Evolutionary conservation across 2,888 invertebrate species (phyloP).

Genomic region (Apotomis capreana): DNA sequence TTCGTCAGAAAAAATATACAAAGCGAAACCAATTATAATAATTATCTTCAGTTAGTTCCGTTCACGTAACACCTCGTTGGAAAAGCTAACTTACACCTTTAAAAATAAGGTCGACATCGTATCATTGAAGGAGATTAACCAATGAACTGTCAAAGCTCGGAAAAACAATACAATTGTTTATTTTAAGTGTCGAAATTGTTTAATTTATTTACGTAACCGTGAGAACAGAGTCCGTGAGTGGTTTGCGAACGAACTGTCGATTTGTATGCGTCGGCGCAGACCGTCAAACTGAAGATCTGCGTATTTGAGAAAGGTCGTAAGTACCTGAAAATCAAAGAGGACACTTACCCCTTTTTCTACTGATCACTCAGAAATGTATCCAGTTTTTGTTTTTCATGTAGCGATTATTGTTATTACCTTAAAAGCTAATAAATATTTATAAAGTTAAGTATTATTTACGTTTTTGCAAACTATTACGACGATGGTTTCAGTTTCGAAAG

Average conservation of each 20-base stretch:
- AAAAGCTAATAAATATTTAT: conserved; percentile 30
- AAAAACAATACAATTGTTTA: conserved; percentile 36
- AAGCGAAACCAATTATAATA: conserved; percentile 32
- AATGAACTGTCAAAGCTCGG: conserved; percentile 18
- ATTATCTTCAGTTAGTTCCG: conserved; percentile 16
- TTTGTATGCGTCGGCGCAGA: conserved; percentile 11
- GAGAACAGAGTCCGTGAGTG: conserved; percentile 39
- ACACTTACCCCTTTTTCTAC: not conserved
- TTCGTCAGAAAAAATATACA: conserved; percentile 25
- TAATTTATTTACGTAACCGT: conserved; percentile 39
- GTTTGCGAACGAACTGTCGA: conserved; percentile 35
- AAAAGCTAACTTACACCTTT: not conserved
- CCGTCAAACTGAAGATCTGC: conserved; percentile 1
- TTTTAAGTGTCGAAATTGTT: conserved; percentile 39
- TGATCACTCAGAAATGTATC: not conserved
- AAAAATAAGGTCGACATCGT: not conserved
- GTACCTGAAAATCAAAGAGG: not conserved
- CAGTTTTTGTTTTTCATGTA: conserved; percentile 15
- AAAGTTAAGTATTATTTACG: not conserved
- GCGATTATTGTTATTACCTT: conserved; percentile 29
- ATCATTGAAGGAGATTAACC: not conserved
- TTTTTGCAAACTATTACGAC: not conserved
- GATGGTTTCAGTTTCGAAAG: not conserved
- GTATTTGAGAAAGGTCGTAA: not conserved
- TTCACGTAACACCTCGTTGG: not conserved